Conservation (phyloP, 2,888 invertebrate genomes). For the Chorisops tibialis region DNA sequence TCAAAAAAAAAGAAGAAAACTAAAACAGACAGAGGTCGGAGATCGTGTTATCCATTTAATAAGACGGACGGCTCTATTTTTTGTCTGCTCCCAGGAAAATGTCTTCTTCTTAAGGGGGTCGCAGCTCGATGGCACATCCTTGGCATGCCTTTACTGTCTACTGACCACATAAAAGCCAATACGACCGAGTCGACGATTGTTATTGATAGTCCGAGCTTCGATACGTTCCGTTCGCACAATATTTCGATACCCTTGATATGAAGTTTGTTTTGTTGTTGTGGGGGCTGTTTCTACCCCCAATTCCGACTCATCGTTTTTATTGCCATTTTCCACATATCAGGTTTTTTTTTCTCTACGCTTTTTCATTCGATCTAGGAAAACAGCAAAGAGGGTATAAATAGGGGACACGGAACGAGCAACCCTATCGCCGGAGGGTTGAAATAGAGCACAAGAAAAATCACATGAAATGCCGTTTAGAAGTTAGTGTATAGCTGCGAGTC, state of each 20-base stretch:
- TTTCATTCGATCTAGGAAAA: background rate
- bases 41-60: conserved; percentile 11
- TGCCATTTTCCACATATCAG: conserved; percentile 18
- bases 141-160: conserved; percentile 22
- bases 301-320: conserved; percentile 1
- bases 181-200: background rate
- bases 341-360: too few species aligned
- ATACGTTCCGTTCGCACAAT: background rate
- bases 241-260: background rate
- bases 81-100: background rate
- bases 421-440: conserved; percentile 15
- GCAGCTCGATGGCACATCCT: conserved; percentile 5
- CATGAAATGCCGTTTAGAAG: conserved; percentile 20
- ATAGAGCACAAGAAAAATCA: conserved; percentile 7
- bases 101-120: background rate
- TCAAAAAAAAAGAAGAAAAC: too few species aligned
- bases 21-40: too few species aligned
- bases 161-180: conserved; percentile 25
- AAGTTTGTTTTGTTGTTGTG: background rate
- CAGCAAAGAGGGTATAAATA: background rate
- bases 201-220: background rate
- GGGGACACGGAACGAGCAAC: conserved; percentile 8
- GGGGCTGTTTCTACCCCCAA: too few species aligned
- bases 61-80: conserved; percentile 19
- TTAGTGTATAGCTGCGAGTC: conserved; percentile 7